phyloP scores from a whole-genome alignment of 2,113 vertebrate genomes.

The Mormoops blainvillei region DNA sequence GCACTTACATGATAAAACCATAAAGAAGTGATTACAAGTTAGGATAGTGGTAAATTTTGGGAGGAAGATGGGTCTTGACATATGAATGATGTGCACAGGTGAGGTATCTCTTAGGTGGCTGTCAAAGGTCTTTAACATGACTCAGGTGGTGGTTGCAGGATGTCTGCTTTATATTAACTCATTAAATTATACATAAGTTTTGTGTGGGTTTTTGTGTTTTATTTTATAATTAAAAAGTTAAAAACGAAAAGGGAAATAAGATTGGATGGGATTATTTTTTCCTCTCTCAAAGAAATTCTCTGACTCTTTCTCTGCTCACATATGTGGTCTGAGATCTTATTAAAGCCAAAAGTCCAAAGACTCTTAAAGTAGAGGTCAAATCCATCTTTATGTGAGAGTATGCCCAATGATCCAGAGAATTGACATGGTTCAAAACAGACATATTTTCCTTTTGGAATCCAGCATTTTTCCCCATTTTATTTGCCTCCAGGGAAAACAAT shows the following conservation, averaged over 20 bases:
- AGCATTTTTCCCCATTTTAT: conserved; percentile 32
- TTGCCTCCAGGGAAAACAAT: conserved; percentile 41
- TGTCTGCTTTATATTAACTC: not conserved
- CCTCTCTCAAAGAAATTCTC: not conserved
- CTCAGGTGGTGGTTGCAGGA: not conserved
- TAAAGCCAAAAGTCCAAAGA: not conserved
- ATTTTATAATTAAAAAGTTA: conserved; percentile 7
- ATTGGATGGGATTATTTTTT: not conserved
- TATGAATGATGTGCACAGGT: not conserved
- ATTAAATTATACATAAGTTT: not conserved
- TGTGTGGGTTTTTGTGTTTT: not conserved
- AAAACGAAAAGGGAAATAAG: not conserved
- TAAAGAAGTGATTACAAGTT: not conserved
- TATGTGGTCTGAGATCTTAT: not conserved
- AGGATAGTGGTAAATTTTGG: not conserved
- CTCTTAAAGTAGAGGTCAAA: not conserved
- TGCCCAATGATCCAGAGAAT: not conserved
- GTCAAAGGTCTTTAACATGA: not conserved
- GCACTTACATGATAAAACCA: not conserved
- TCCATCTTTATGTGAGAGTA: not conserved
- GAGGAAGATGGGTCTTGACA: not conserved
- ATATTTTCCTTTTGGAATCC: not conserved
- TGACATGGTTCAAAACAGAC: not conserved
- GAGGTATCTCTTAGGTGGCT: not conserved
- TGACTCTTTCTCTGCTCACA: not conserved